phyloP scores from a whole-genome alignment of 2,113 vertebrate species.

The Junco hyemalis region DNA sequence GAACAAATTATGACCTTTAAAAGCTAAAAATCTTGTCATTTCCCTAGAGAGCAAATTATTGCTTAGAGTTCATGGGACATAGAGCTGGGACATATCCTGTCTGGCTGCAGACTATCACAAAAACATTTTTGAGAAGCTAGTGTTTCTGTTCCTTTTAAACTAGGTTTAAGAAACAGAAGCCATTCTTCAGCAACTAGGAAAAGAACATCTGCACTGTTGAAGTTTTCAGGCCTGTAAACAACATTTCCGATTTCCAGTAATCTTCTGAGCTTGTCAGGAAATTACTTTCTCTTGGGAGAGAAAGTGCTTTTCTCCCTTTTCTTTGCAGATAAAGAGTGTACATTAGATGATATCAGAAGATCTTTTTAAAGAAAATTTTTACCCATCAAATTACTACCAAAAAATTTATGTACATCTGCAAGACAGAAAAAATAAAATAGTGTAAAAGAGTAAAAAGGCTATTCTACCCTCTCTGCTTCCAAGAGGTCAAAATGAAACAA shows the following conservation, averaged over 20 bases:
- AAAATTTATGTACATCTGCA: not conserved
- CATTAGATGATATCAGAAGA: not conserved
- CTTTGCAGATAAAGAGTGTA: not conserved
- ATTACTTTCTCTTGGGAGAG: too few species aligned
- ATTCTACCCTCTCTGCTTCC: not conserved
- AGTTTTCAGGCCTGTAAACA: not conserved
- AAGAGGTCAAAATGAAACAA: not conserved
- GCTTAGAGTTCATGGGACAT: not conserved
- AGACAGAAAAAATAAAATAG: not conserved
- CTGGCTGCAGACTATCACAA: not conserved
- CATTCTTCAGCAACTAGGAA: not conserved
- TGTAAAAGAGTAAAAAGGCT: fast-evolving
- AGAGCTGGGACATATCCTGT: not conserved
- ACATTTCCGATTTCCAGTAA: not conserved
- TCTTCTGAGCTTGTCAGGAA: not conserved
- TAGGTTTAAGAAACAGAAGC: not conserved
- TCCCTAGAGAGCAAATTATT: not conserved
- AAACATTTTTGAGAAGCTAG: not conserved
- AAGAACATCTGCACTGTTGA: not conserved
- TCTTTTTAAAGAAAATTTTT: not conserved
- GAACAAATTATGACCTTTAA: not conserved
- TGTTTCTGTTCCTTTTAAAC: not conserved
- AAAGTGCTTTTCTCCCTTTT: not conserved
- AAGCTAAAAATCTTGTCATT: not conserved
- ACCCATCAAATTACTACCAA: not conserved